Base-by-base conservation (phyloP, 2,888 invertebrate species). In the Sinhomidia bicolor region DNA sequence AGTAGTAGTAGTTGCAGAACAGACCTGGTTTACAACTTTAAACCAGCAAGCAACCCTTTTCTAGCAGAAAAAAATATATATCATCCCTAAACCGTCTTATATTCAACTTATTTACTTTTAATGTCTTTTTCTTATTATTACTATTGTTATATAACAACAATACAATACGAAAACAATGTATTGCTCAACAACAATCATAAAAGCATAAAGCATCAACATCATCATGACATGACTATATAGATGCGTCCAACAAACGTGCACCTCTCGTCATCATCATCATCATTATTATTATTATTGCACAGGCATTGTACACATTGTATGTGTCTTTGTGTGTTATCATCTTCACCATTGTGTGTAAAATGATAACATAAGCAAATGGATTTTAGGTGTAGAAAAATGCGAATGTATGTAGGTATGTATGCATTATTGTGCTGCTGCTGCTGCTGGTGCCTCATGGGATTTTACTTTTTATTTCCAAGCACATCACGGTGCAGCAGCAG, bases 401-500 rank as follows among this genome's bases (percentile, higher is more conserved):
- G 7, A 36, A 41, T n/a, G 17, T 29, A 68, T 14, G n/a, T 17
- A 23, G 6, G 60, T 20, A 54, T 54, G 12, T 54, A 44, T 41
- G 29, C 41, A 36, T 71, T 36, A 36, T 7, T 7, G 7, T 36
- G 36, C 7, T 36, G 36, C 36, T 36, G n/a, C n/a, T n/a, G 20
- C 29, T 20, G 74, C 71, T 41, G 78, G 78, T 85, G 68, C 68
- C 54, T 86, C 80, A 85, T 85, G 85, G 79, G 85, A 79, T 78
- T 85, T 85, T 85, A 86, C 80, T 86, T 80, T 80, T 84, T 85
- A 60, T 79, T 84, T 79, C 65, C 85, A 79, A 47, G 76, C 85
- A 85, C 65, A 65, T 85, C 78, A 60, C 26, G 65, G 32, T 65
- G 32, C 5, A 4, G 32, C n/a, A 17, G 1, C 85, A 86, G 85